Evolutionary conservation across 2,888 invertebrate species (phyloP).

Genomic region (Drosophila merina): DNA sequence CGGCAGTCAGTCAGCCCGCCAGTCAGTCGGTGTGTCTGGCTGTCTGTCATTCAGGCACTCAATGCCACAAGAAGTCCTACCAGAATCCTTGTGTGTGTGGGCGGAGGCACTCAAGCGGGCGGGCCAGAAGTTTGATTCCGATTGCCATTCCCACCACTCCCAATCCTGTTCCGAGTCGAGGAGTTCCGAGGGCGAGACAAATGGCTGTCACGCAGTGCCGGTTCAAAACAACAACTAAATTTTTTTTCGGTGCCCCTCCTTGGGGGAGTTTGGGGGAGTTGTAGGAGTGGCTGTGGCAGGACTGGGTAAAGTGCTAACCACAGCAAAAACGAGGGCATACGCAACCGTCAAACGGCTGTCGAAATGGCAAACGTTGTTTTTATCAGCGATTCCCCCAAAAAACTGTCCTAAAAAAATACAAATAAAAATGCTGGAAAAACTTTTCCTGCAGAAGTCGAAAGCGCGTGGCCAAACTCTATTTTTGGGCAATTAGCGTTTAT

Average conservation of each 20-base stretch:
- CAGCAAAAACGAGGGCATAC: slow-evolving; percentile 37
- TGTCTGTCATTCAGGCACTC: slow-evolving; percentile 35
- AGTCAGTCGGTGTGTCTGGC: neutral
- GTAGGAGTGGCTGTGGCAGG: neutral
- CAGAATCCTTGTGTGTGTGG: neutral
- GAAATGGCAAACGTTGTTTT: slow-evolving; percentile 53
- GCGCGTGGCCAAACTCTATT: slow-evolving; percentile 2
- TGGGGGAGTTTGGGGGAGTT: neutral
- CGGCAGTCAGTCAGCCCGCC: slow-evolving; percentile 35
- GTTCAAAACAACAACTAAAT: slow-evolving; percentile 44
- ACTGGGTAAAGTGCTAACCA: slow-evolving; percentile 51
- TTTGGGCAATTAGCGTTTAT: slow-evolving; percentile 28
- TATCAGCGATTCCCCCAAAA: slow-evolving; percentile 17
- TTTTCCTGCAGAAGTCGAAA: neutral
- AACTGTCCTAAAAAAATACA: slow-evolving; percentile 2
- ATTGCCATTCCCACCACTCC: neutral
- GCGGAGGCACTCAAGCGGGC: slow-evolving; percentile 4
- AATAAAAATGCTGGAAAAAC: slow-evolving; percentile 1
- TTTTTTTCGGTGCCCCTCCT: neutral
- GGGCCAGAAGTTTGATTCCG: neutral
- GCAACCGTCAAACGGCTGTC: slow-evolving; percentile 43
- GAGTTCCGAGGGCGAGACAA: slow-evolving; percentile 36
- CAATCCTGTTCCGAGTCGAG: neutral
- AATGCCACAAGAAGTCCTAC: slow-evolving; percentile 22
- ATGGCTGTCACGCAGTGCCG: slow-evolving; percentile 55